These are phyloP conservation scores for Benthosema pterotum DNA, from an alignment of 2,797 vertebrate genomes.

Conservation along the genomic window DNA sequence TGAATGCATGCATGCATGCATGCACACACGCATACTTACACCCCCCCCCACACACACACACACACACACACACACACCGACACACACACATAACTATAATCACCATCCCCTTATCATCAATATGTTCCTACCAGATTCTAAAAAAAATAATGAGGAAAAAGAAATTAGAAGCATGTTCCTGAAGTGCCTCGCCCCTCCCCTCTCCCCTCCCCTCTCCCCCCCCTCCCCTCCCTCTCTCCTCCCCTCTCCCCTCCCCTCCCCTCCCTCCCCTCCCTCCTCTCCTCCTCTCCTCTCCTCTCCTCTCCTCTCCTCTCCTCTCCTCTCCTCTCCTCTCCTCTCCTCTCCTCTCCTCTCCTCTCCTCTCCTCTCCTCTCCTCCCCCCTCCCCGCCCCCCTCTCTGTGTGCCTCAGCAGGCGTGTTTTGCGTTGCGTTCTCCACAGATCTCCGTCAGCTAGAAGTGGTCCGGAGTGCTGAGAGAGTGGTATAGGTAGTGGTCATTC, in stretches of 20 bases:
- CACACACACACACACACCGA: too few species aligned
- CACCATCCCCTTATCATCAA: too few species aligned
- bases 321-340: too few species aligned
- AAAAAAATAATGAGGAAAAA: too few species aligned
- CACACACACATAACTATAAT: too few species aligned
- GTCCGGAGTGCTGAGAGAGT: constrained; percentile 50
- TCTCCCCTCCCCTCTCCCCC: background rate
- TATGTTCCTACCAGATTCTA: too few species aligned
- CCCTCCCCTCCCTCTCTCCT: background rate
- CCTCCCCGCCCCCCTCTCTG: constrained; percentile 26
- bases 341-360: background rate
- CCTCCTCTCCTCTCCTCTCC: background rate
- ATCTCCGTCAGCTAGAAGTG: constrained; percentile 39
- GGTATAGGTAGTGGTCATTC: constrained; percentile 58
- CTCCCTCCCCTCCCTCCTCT: too few species aligned
- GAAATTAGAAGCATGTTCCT: too few species aligned
- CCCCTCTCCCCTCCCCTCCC: background rate
- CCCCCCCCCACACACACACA: too few species aligned
- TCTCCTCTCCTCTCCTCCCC: background rate
- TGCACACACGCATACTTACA: too few species aligned
- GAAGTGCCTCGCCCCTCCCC: constrained; percentile 3
- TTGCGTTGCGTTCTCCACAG: constrained; percentile 5
- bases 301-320: too few species aligned
- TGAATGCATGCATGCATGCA: too few species aligned
- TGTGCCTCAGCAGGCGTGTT: constrained; percentile 35